Base-by-base conservation (phyloP, 2,113 vertebrate genomes). In the Tyto alba region DNA sequence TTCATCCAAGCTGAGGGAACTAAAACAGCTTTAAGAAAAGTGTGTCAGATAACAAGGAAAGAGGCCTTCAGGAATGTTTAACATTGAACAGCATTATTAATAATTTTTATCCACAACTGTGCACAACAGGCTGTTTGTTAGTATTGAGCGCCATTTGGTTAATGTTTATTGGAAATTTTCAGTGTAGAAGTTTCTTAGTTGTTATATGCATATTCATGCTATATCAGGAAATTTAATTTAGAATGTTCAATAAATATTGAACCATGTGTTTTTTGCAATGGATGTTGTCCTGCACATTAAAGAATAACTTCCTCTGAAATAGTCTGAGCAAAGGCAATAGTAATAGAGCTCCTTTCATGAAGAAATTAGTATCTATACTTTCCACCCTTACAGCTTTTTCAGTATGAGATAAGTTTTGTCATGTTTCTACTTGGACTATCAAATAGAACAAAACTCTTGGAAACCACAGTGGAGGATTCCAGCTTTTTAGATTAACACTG, bases 61-160 rank as follows among this genome's bases (percentile, higher is more conserved):
- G 55, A 68, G 56, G 43, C 41, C 34, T 56, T 72, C 7, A 56
- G 78, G 36, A 76, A 53, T 57, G 27, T 69, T 92, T 77, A n/a
- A 59, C 1, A 1, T 21, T 75, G 59, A 84, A 41, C 26, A 64
- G 11, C 62, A 52, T 55, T 55, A 25, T 40, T 34, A 75, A 43
- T 74, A 43, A 15, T 67, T 83, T 91, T 79, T 79, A 68, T 45
- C 36, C 29, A 15, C 25, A 63, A 26, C 5, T 22, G 8, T 27
- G 43, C 13, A 8, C 57, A 91, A 8, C 10, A 47, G 16, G 7
- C 50, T 83, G 38, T 45, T 57, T 59, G 16, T 57, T 53, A 27
- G 26, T 38, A 47, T 2, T 43, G 38, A 77, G 13, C 10, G 2
- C 13, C 32, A 25, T 52, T 79, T 0, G 0, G 8, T 57, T 72